Conservation (phyloP, 2,888 invertebrate species). For the Drosophila seclusa region DNA sequence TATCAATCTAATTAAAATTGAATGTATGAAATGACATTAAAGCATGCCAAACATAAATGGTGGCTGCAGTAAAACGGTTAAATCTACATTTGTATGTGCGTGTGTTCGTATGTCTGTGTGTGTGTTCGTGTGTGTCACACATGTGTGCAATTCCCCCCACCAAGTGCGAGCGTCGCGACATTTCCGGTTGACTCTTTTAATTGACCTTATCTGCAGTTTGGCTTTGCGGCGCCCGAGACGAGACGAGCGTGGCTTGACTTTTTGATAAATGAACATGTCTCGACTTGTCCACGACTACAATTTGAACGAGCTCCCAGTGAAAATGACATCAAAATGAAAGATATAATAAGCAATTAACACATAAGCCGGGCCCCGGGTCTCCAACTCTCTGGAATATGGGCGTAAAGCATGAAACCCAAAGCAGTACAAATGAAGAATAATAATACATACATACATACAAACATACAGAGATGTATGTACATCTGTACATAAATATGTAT, state of each 20-base stretch:
- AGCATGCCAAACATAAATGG: conserved; percentile 40
- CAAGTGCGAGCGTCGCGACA: conserved; percentile 76
- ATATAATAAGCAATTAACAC: conserved; percentile 79
- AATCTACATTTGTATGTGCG: neutral
- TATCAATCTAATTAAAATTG: conserved; percentile 51
- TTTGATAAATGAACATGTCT: conserved; percentile 78
- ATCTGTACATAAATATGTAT: conserved; percentile 24
- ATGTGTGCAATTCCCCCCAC: conserved; percentile 31
- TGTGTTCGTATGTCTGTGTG: neutral
- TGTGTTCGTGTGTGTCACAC: conserved; percentile 8
- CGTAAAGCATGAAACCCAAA: conserved; percentile 63
- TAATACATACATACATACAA: conserved; percentile 18
- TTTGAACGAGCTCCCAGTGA: conserved; percentile 44
- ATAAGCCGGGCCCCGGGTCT: conserved; percentile 47
- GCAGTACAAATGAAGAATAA: conserved; percentile 26
- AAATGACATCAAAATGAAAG: conserved; percentile 74
- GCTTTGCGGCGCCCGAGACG: conserved; percentile 42
- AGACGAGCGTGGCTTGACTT: conserved; percentile 74
- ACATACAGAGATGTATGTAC: conserved; percentile 19
- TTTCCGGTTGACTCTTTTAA: conserved; percentile 83
- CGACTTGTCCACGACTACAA: conserved; percentile 21
- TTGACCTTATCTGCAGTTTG: conserved; percentile 81
- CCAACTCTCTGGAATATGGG: conserved; percentile 55
- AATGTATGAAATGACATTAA: conserved; percentile 37
- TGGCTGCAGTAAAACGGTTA: neutral